Base-by-base conservation (phyloP, 2,888 invertebrate genomes). In the Hydrotaea cyrtoneurina region DNA sequence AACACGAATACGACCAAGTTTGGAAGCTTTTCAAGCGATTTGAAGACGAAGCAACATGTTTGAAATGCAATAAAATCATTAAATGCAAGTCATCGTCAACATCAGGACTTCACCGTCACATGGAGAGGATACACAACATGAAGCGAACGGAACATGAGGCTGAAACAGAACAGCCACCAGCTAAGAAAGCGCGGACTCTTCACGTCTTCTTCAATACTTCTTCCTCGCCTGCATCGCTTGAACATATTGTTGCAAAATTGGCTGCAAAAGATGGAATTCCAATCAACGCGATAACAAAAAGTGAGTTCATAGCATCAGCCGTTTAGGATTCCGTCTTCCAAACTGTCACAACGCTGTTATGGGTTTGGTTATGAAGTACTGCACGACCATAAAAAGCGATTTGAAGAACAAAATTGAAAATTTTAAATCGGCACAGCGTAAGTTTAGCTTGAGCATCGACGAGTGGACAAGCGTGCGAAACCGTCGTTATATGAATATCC, bases 101-200 rank as follows among this genome's bases (percentile, higher is more conserved):
- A 46, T 46, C 46, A 5, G 46, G 46, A 46, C 46, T 46, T 46
- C 46, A 46, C 11, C 46, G 46, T 46, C 46, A 46, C 46, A 46
- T 46, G 46, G 46, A 46, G 46, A 46, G 46, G 46, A 46, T 46
- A 46, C 46, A 46, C 46, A 46, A 46, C 46, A 46, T 46, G 46
- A 46, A 46, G 46, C 46, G 46, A 46, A 46, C 11, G 46, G 46
- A 46, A 46, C 46, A 46, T 46, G 46, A 39, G n/a, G n/a, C n/a
- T n/a, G n/a, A n/a, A n/a, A n/a, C n/a, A n/a, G n/a, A n/a, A 31
- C 31, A 31, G 31, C 46, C 46, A 46, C 46, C 46, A 46, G 46
- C 46, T 46, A 46, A 46, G 46, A 46, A 46, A 46, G 46, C 46
- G 46, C 46, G 46, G n/a, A 46, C 46, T 46, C 46, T 46, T 46